These are phyloP conservation scores for Darevskia mixta DNA, from an alignment of 2,797 vertebrate species.

Conservation along the genomic window DNA sequence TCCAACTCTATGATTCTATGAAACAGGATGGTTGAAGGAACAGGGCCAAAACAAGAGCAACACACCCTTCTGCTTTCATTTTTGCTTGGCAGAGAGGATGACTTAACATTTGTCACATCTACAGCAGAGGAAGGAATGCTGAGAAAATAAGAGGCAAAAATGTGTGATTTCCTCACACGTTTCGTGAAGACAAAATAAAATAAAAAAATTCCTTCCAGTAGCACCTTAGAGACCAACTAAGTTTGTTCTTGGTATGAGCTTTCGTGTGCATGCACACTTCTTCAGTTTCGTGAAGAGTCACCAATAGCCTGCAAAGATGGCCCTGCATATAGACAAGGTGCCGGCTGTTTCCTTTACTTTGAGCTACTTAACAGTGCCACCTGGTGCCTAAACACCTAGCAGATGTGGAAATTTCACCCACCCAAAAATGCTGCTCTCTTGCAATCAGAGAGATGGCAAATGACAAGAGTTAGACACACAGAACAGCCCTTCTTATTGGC, in stretches of 20 bases:
- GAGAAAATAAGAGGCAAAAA: conserved; percentile 34
- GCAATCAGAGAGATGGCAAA: not conserved
- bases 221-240: too few relatives aligned
- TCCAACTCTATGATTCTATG: too few relatives aligned
- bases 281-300: conserved; percentile 3
- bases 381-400: conserved; percentile 48
- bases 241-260: too few relatives aligned
- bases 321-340: conserved; percentile 14
- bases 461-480: not conserved
- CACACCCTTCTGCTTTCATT: not conserved
- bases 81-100: conserved; percentile 31
- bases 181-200: not conserved
- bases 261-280: too few relatives aligned
- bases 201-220: too few relatives aligned
- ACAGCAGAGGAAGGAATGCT: conserved; percentile 23
- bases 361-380: conserved; percentile 69
- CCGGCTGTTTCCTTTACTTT: not conserved
- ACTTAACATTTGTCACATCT: conserved; percentile 49
- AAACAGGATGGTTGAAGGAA: not conserved
- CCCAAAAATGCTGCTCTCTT: fast-evolving
- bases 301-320: not conserved
- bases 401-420: conserved; percentile 68
- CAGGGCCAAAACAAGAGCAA: fast-evolving
- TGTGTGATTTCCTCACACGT: not conserved
- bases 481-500: not conserved